Evolutionary conservation across 2,113 vertebrate species (phyloP).

Genomic region (Plotosus lineatus): DNA sequence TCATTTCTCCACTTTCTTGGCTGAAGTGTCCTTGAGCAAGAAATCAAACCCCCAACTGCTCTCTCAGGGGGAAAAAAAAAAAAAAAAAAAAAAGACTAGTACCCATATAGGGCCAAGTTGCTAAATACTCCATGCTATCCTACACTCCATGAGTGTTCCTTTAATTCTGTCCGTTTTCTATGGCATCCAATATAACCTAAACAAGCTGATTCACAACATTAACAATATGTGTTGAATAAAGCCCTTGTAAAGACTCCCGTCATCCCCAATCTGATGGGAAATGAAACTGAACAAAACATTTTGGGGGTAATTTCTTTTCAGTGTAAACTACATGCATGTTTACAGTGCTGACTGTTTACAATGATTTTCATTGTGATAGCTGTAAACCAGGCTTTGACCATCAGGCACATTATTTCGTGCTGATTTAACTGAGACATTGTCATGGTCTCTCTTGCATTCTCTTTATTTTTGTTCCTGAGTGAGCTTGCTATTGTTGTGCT

Average conservation of each 20-base stretch:
- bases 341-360: neutral
- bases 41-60: too few relatives aligned
- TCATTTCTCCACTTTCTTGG: too few relatives aligned
- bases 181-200: neutral
- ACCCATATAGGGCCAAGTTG: too few relatives aligned
- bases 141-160: too few relatives aligned
- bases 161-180: neutral
- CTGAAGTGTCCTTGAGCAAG: too few relatives aligned
- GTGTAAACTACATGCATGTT: too few relatives aligned
- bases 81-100: too few relatives aligned
- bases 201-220: neutral
- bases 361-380: neutral
- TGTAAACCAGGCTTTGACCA: constrained; percentile 1
- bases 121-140: too few relatives aligned
- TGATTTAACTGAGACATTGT: constrained; percentile 59
- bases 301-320: too few relatives aligned
- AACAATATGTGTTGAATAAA: too few relatives aligned
- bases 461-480: constrained; percentile 49
- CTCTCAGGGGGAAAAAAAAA: too few relatives aligned
- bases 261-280: neutral
- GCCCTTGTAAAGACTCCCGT: neutral
- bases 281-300: neutral
- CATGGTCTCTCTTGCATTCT: neutral
- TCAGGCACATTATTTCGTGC: constrained; percentile 59
- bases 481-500: constrained; percentile 68